phyloP scores from a whole-genome alignment of 2,113 vertebrate genomes.

The Sphaerodactylus townsendi region DNA sequence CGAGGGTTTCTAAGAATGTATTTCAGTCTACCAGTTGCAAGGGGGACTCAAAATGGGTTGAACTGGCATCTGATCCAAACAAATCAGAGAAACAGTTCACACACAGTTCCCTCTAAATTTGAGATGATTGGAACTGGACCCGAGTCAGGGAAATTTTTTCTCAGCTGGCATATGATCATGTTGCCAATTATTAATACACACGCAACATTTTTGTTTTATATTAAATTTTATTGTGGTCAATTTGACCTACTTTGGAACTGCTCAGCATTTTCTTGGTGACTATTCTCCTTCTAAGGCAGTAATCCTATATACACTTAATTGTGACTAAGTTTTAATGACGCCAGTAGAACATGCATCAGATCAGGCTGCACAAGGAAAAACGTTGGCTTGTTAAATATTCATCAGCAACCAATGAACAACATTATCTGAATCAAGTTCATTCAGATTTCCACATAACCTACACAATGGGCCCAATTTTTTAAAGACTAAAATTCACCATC shows the following conservation, averaged over 20 bases:
- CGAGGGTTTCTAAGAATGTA: background rate
- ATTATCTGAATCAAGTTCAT: background rate
- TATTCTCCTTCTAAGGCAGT: background rate
- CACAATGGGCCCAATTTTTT: no score
- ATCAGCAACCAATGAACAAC: background rate
- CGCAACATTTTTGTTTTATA: background rate
- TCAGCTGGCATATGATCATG: background rate
- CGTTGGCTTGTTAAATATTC: no score
- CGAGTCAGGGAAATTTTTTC: background rate
- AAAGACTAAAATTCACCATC: background rate
- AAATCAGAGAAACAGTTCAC: background rate
- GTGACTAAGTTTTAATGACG: background rate
- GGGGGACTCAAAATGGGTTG: no score
- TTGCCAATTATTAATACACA: no score
- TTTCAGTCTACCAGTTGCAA: background rate
- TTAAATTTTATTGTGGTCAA: background rate
- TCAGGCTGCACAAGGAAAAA: background rate
- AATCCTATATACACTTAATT: background rate
- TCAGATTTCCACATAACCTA: background rate
- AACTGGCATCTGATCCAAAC: no score
- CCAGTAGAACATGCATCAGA: background rate
- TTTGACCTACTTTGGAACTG: background rate
- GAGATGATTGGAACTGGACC: background rate
- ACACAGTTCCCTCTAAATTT: background rate
- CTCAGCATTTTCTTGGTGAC: background rate